Evolutionary conservation across 2,888 invertebrate genomes (phyloP).

Genomic region (Mechanitis mazaeus): DNA sequence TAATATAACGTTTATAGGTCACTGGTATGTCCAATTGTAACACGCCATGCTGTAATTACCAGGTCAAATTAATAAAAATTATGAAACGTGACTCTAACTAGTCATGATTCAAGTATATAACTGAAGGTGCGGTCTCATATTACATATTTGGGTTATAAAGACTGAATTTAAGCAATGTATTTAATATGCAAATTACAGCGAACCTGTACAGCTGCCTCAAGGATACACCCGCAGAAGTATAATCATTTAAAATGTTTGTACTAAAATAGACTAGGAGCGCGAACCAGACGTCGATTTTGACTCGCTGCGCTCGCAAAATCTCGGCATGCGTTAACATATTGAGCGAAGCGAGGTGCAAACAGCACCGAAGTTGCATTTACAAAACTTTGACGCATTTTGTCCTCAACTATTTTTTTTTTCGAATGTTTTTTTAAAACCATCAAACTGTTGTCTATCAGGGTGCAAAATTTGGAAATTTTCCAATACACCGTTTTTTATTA

Average conservation of each 20-base stretch:
- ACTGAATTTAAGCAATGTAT: neutral
- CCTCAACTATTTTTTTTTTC: too few species aligned
- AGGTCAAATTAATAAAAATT: conserved; percentile 17
- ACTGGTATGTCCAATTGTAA: conserved; percentile 9
- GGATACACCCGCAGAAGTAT: neutral
- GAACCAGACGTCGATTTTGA: too few species aligned
- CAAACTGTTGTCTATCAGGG: too few species aligned
- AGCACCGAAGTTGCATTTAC: too few species aligned
- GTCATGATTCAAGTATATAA: neutral
- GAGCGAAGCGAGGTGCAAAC: too few species aligned
- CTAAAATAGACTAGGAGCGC: neutral
- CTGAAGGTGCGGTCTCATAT: neutral
- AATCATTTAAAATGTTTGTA: neutral
- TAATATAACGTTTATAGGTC: conserved; percentile 8
- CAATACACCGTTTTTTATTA: too few species aligned
- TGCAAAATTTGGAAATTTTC: too few species aligned
- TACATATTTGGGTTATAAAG: neutral
- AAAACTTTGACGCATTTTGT: too few species aligned
- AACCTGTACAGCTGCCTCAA: neutral
- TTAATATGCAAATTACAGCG: neutral
- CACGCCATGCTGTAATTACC: conserved; percentile 26
- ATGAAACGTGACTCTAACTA: neutral
- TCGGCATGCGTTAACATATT: too few species aligned
- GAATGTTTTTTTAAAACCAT: too few species aligned
- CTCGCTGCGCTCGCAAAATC: too few species aligned